These are phyloP conservation scores for Ariopsis seemanni DNA, from an alignment of 2,113 vertebrate species.

Conservation along the genomic window DNA sequence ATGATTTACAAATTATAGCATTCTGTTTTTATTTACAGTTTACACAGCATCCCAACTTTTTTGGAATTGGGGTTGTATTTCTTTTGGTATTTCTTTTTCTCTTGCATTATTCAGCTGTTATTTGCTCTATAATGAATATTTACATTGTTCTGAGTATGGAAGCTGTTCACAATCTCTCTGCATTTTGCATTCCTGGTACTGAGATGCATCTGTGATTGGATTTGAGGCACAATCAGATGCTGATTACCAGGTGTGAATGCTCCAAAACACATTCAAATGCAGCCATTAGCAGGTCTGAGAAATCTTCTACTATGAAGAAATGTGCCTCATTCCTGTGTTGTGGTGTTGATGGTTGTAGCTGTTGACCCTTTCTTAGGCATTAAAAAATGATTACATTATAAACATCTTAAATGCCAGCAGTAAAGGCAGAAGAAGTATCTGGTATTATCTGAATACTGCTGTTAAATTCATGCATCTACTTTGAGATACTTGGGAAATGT, in stretches of 20 bases:
- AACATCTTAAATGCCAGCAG: slow-evolving; percentile 10
- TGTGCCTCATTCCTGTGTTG: background rate
- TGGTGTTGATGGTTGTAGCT: background rate
- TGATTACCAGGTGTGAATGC: slow-evolving; percentile 34
- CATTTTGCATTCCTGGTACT: slow-evolving; percentile 8
- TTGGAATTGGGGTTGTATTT: background rate
- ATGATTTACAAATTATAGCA: too few relatives aligned
- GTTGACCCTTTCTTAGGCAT: background rate
- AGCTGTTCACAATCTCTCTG: background rate
- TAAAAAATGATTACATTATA: slow-evolving; percentile 3
- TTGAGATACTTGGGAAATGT: background rate
- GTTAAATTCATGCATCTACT: background rate
- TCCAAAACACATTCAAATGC: slow-evolving; percentile 33
- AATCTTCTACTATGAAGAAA: slow-evolving; percentile 4
- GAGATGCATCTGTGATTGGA: background rate
- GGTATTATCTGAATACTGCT: background rate
- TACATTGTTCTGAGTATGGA: background rate
- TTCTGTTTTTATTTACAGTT: too few relatives aligned
- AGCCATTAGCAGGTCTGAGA: slow-evolving; percentile 21
- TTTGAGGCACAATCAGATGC: slow-evolving; percentile 6
- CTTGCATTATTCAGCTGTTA: background rate
- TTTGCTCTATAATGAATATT: slow-evolving; percentile 5
- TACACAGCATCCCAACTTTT: too few relatives aligned
- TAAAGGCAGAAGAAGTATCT: background rate
- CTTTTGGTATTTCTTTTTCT: background rate